Percentiles rank a stretch among this genome's conserved stretches.
These are phyloP conservation scores for Scaptomyza hsui DNA, from an alignment of 1,140 invertebrate species.

Conservation along the genomic window DNA sequence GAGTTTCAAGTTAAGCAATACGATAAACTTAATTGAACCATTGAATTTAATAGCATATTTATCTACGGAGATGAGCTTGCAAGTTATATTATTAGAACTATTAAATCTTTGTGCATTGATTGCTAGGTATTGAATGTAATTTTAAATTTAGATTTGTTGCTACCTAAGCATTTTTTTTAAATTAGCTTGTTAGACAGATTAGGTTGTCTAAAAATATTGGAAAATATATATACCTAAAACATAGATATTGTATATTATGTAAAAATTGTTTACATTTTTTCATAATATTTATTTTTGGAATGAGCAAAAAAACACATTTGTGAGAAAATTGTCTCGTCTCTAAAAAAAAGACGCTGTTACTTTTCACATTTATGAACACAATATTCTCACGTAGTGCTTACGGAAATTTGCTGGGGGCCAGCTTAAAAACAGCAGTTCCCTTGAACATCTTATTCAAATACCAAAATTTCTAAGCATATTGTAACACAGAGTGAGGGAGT, in stretches of 20 bases:
- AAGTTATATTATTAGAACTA: slow-evolving; percentile 7
- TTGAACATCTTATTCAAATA: not conserved
- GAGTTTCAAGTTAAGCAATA: not conserved
- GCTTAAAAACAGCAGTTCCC: not conserved
- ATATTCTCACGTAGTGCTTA: too few species aligned
- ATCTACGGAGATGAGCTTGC: not conserved
- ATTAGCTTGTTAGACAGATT: not conserved
- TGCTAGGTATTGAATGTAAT: not conserved
- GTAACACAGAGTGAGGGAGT: too few species aligned
- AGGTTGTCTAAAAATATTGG: not conserved
- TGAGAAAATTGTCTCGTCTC: too few species aligned
- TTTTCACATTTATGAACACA: not conserved
- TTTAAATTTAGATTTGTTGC: slow-evolving; percentile 4
- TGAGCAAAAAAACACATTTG: not conserved
- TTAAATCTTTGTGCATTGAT: slow-evolving; percentile 4
- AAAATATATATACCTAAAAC: not conserved
- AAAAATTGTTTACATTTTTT: not conserved
- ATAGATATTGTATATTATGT: not conserved
- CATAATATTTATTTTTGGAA: not conserved
- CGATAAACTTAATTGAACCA: slow-evolving; percentile 1
- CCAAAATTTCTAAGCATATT: slow-evolving; percentile 8
- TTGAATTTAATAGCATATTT: not conserved
- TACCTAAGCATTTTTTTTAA: not conserved
- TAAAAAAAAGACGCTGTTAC: not conserved
- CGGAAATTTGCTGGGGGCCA: too few species aligned